Percentiles rank a stretch among this genome's conserved stretches.
These are phyloP conservation scores for Temnothorax nylanderi DNA, from an alignment of 1,140 invertebrate genomes.

Conservation along the genomic window DNA sequence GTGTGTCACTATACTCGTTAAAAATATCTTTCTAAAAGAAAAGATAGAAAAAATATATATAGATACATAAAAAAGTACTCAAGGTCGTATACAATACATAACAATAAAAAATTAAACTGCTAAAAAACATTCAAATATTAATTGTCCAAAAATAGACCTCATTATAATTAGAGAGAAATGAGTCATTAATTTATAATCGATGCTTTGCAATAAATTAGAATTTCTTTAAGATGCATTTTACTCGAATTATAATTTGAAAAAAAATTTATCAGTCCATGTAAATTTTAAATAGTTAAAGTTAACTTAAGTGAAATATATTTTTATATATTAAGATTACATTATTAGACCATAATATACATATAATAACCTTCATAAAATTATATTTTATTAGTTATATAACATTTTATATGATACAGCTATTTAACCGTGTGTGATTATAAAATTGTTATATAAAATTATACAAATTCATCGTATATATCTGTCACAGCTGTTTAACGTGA, in stretches of 20 bases:
- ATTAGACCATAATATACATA: neutral
- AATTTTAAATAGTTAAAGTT: neutral
- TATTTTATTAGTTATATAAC: neutral
- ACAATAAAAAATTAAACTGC: neutral
- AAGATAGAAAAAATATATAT: neutral
- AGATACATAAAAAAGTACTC: neutral
- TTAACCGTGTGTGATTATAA: neutral
- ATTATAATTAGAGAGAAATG: neutral
- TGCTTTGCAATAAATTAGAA: neutral
- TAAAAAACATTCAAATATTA: neutral
- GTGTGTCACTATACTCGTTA: neutral
- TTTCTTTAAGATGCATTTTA: neutral
- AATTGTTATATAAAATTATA: slow-evolving; percentile 15
- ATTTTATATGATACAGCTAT: neutral
- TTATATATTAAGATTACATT: neutral
- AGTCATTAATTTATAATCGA: neutral
- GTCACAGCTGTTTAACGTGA: neutral
- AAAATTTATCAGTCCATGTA: neutral
- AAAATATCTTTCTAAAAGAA: neutral
- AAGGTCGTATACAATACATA: neutral
- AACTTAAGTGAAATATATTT: neutral
- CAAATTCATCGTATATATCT: neutral
- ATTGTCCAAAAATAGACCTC: too few species aligned
- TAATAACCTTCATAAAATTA: neutral
- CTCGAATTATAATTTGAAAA: neutral